Evolutionary conservation across 2,113 vertebrate species (phyloP), one percentile per base, ranked within the genome.

Genomic region (Carassius carassius): DNA sequence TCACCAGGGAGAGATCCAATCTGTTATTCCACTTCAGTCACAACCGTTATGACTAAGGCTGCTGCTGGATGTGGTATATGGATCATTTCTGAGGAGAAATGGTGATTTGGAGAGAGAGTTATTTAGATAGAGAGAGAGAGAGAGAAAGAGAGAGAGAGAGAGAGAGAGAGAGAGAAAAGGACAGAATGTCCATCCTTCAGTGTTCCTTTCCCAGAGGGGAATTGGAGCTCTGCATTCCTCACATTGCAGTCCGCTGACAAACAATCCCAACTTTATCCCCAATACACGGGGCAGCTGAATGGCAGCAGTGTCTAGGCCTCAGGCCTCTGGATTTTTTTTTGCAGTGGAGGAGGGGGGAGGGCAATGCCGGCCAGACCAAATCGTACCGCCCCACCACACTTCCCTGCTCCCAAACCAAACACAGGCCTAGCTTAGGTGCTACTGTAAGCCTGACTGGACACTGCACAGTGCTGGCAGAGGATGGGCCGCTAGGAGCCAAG

Each of bases 231-330:
- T 88, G 89, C 93, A 95, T 95, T 95, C 94, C 94, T 93, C 90
- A 87, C 93, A 93, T 95, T 94, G 91, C 94, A 93, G 92, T 74
- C 78, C 81, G 63, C 93, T 93, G 92, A 95, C 94, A 94, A 94
- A 95, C 94, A 95, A 94, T 94, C 93, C 93, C 92, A 95, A 95
- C 94, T 94, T 94, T 93, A 95, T 95, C 93, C 93, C 91, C 88
- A 77, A 89, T 88, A 90, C 82, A 12, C 82, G 84, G 84, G 91
- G 86, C 86, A 90, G 86, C 89, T 95, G 92, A 95, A 95, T 94
- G 92, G 93, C 86, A 86, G 89, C 91, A 94, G 93, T 95, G 94
- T 95, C 91, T 90, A 62, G 82, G 65, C 85, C 75, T 47, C 32
- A 84, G 82, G 58, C 82, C 75, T 82, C 84, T 87, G 65, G 89